Evolutionary conservation across 2,888 invertebrate genomes (phyloP), one percentile per base, ranked within the genome.

Genomic region (Gonocerus acuteangulatus): DNA sequence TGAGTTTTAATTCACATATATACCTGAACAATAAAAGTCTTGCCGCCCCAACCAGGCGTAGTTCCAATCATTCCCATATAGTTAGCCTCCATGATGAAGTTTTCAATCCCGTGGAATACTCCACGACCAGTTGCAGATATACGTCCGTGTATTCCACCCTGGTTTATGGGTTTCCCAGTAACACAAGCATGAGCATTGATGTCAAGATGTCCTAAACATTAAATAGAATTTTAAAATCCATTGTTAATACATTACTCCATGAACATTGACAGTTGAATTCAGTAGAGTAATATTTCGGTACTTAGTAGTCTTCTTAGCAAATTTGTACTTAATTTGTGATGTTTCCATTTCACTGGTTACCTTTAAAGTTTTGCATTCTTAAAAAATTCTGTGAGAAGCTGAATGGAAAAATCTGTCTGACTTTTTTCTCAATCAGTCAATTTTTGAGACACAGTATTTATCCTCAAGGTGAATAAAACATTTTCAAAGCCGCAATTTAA

Each of bases 121-220:
- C 95, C 95, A 62, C 91, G 80, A 18, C 97, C 97, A 15, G 97
- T 97, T n/a, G 97, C 96, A 0, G 94, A 91, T 36, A 91, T 87
- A 69, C 97, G 83, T 48, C 97, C 97, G 77, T 95, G 95, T 71
- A 99, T 96, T 70, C 97, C 97, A 67, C 97, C 97, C 74, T 83
- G 78, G 73, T 95, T 93, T 71, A 97, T 94, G 6, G 96, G 96
- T 74, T 97, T 97, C 36, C 97, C 97, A 4, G 97, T 97, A 51
- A 95, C 92, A 76, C 95, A 96, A 13, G 95, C 97, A 73, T 92
- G 86, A 18, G 95, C 90, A 75, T 99, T 96, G 72, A 97, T 89
- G 73, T 96, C 95, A 71, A 85, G 62, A 48, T 68, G 66, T 57
- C 68, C 68, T 68, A 23, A 32, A 60, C 42, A 62, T 15, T 21